Base-by-base conservation (phyloP, 2,113 vertebrate species). In the Xyrauchen texanus region DNA sequence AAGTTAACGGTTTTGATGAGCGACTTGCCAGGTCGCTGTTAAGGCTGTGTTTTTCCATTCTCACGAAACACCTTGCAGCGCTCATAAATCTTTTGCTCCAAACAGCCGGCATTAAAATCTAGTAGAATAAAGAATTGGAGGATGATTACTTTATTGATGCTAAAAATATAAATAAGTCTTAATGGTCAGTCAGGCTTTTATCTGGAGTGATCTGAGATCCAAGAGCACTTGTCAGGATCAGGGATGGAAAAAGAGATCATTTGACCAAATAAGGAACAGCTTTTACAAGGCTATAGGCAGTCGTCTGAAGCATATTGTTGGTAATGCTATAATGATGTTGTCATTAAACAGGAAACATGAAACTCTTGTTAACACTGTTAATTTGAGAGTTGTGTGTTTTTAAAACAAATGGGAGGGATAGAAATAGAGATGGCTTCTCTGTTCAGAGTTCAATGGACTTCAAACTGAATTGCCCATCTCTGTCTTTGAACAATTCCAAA, bases 101-200 rank as follows among this genome's bases (percentile, higher is more conserved):
- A 90, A 90, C 85, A 86, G 86, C 80, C 83, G 8, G 85, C 85
- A 88, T 84, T 89, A 88, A 91, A 89, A 86, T 78, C 81, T 82
- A 79, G 81, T 84, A 86, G 85, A 90, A 87, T 86, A 90, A 90
- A 89, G 86, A 86, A 79, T 77, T 86, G 67, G 79, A 88, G 77
- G 85, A 83, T 86, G 88, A 88, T 82, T 89, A 70, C 81, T 86
- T 84, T 76, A 87, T 84, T 86, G 85, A 87, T 85, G 81, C 71
- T 82, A 61, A 82, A 86, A 80, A 80, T 78, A 78, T 77, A 82
- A 63, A 88, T 86, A 77, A 76, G 34, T 78, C 81, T 87, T 87
- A 34, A 34, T 85, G 76, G 77, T 70, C 44, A 42, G 71, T 68
- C 76, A 84, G 82, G 86, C 85, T 88, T 80, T 82, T 85, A 84